phyloP scores from a whole-genome alignment of 2,888 invertebrate species.

The Drosophila pseudotakahashii region DNA sequence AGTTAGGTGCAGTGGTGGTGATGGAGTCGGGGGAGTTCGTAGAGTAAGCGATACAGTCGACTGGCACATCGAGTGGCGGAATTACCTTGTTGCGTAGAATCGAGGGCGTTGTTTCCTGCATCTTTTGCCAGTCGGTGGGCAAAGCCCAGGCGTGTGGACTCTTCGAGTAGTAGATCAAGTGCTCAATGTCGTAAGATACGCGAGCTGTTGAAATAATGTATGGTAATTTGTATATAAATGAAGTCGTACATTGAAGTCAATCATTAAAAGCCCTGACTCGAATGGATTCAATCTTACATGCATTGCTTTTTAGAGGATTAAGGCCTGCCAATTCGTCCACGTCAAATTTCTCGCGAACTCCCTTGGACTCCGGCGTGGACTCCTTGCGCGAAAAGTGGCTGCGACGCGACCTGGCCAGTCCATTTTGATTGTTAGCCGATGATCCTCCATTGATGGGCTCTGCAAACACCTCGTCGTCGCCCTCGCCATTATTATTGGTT shows the following conservation, averaged over 20 bases:
- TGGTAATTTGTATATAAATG: neutral
- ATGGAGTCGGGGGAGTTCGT: slow-evolving; percentile 42
- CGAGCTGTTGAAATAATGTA: slow-evolving; percentile 67
- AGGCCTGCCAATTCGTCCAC: slow-evolving; percentile 44
- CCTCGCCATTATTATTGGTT: slow-evolving; percentile 74
- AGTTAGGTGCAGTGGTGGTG: slow-evolving; percentile 55
- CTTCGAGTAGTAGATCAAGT: slow-evolving; percentile 83
- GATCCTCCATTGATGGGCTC: slow-evolving; percentile 50
- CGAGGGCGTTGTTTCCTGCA: slow-evolving; percentile 81
- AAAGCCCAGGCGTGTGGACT: slow-evolving; percentile 84
- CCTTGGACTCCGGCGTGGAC: slow-evolving; percentile 81
- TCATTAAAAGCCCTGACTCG: neutral
- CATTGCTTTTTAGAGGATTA: slow-evolving; percentile 56
- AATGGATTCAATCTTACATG: slow-evolving; percentile 60
- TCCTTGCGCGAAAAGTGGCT: slow-evolving; percentile 85
- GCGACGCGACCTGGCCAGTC: slow-evolving; percentile 83
- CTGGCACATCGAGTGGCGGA: slow-evolving; percentile 44
- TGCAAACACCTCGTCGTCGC: slow-evolving; percentile 84
- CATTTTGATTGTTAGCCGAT: slow-evolving; percentile 71
- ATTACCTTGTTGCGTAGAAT: slow-evolving; percentile 85
- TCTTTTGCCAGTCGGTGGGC: slow-evolving; percentile 83
- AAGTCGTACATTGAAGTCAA: too few species aligned
- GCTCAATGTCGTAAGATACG: slow-evolving; percentile 83
- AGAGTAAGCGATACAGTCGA: slow-evolving; percentile 25
- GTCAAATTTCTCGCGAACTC: slow-evolving; percentile 63